Evolutionary conservation across 2,888 invertebrate species (phyloP).

Genomic region (Molorchus minor): DNA sequence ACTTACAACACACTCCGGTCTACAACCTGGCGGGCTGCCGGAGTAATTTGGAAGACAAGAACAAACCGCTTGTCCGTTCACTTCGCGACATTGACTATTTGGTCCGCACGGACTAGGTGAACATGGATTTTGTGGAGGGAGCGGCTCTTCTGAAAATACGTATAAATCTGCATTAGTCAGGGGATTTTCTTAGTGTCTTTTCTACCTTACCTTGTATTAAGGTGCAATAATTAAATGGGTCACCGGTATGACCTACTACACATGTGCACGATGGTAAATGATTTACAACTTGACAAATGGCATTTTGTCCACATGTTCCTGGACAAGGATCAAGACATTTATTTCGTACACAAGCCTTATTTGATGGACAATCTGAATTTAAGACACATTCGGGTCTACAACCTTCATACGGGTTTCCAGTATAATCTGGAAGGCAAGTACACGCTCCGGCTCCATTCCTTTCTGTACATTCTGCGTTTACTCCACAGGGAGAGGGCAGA

Average conservation of each 20-base stretch:
- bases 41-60: conserved; percentile 62
- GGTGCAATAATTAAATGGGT: conserved; percentile 67
- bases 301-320: conserved; percentile 80
- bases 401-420: conserved; percentile 79
- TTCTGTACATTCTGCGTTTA: conserved; percentile 73
- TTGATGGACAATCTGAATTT: conserved; percentile 75
- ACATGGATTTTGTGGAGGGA: conserved; percentile 67
- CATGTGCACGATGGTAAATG: conserved; percentile 83
- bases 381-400: conserved; percentile 85
- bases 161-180: too few species aligned
- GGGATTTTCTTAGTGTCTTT: conserved; percentile 41
- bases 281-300: conserved; percentile 78
- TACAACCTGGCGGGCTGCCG: conserved; percentile 72
- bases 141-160: conserved; percentile 61
- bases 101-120: conserved; percentile 78
- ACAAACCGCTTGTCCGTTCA: conserved; percentile 62
- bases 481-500: conserved; percentile 79
- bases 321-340: conserved; percentile 84
- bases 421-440: conserved; percentile 76
- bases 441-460: conserved; percentile 72
- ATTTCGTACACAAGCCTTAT: conserved; percentile 75
- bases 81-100: conserved; percentile 76
- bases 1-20: conserved; percentile 82
- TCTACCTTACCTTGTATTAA: conserved; percentile 40
- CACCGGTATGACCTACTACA: conserved; percentile 75